Evolutionary conservation across 2,888 invertebrate species (phyloP), one percentile per base, ranked within the genome.

Genomic region (Pinctada fucata): DNA sequence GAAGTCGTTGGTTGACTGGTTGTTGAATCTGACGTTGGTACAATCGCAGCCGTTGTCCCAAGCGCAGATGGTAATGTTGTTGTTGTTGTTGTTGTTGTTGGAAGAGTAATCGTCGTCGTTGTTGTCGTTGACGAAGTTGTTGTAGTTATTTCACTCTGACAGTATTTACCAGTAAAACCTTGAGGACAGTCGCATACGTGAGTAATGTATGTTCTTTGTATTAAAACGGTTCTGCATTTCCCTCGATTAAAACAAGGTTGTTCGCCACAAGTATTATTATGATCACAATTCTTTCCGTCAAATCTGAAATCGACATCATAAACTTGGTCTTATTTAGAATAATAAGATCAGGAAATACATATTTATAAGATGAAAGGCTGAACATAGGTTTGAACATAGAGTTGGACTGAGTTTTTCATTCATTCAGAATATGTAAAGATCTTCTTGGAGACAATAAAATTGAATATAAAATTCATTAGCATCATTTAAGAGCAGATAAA

Each of bases 131-230:
- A 8, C 10, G 58, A 8, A 5, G 10, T 10, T 5, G 58, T 5
- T 8, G 31, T 52, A 51, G 74, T 50, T 48, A 74, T 45, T 66
- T 10, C 66, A 8, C 50, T 48, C 66, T 74, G 66, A 66, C 74
- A 74, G 31, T 51, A 74, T 50, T 10, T 66, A 5, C 74, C 82
- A 65, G 75, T 77, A 65, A 69, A 85, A 13, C 75, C 75, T 16
- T 65, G 50, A 2, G 74, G 63, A 67, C 85, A 85, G 16, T 79
- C 76, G 76, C 85, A 85, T 6, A 77, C 50, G 6, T 81, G 77
- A 45, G 31, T 45, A 49, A 16, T 16, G 10, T 66, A 4, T n/a
- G 2, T 6, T 49, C 3, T 49, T 45, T 8, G 8, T 16, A 68
- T 68, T 5, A 31, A 3, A 3, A 45, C 47, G 68, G 10, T 45